Percentiles rank a stretch among this genome's conserved stretches.
phyloP scores from a whole-genome alignment of 2,797 vertebrate genomes.

The Mustela erminea region DNA sequence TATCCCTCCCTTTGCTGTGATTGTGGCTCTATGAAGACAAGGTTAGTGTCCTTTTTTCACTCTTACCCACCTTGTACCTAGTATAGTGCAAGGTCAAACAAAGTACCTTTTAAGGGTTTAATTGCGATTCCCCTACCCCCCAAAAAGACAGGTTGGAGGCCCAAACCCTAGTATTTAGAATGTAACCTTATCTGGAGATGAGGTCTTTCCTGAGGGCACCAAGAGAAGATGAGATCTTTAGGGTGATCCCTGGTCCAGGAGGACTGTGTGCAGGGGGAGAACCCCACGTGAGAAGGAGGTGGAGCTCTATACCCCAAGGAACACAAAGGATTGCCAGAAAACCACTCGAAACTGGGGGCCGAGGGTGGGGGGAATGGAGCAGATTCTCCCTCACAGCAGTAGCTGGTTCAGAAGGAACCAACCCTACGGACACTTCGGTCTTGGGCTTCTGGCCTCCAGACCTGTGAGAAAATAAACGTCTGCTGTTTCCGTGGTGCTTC shows the following conservation, averaged over 20 bases:
- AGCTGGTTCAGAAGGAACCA: neutral
- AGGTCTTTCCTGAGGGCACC: neutral
- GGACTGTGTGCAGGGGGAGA: neutral
- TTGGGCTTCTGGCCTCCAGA: neutral
- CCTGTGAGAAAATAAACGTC: neutral
- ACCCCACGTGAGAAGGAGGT: rapidly evolving
- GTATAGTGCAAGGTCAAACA: neutral
- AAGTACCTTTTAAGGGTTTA: neutral
- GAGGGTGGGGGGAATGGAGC: neutral
- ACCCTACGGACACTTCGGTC: neutral
- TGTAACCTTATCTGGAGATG: neutral
- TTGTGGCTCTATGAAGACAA: neutral
- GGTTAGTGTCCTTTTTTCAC: neutral
- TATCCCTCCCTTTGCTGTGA: neutral
- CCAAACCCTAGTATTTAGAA: neutral
- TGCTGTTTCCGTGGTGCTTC: neutral
- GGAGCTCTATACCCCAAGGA: neutral
- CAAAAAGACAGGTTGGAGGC: neutral
- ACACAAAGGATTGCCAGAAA: neutral
- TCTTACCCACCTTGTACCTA: neutral
- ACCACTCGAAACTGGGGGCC: rapidly evolving
- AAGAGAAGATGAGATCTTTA: neutral
- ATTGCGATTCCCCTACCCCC: rapidly evolving
- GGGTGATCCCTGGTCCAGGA: neutral
- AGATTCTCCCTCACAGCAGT: neutral